Evolutionary conservation across 2,888 invertebrate species (phyloP), one percentile per base, ranked within the genome.

Genomic region (Melinaea marsaeus): DNA sequence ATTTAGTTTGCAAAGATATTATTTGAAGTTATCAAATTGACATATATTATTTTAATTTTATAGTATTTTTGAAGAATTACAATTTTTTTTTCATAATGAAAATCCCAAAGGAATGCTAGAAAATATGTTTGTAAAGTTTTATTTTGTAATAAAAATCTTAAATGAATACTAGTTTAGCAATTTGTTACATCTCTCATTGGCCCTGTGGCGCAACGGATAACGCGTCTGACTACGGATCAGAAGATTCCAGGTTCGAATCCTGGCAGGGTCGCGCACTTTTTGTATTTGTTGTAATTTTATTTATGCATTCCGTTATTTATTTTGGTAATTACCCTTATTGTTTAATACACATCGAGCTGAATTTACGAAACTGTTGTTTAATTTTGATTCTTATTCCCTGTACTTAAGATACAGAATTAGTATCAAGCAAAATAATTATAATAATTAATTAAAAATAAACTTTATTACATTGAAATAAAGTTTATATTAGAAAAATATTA

Each of bases 221-320:
- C 92, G 93, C 93, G 93, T 93, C 93, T 93, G 93, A 92, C 93
- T 93, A 93, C 93, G 92, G 92, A 93, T 93, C 93, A 92, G 92
- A 92, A 92, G 91, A 92, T 92, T 92, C 91, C 93, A 93, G 92
- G 89, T 92, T 92, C 92, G 92, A 92, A 92, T 92, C 92, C 92
- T 92, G 92, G 92, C 92, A 92, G 87, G 91, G 91, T 92, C 92
- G 91, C 72, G 1, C 0, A 11, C 0, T 57, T 73, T 76, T 71
- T 72, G n/a, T 62, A 9, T 7, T 33, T 4, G 4, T 70, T 57
- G 5, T 57, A 42, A 51, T 72, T 76, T 76, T 76, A 71, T 67
- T 72, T 61, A 72, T 70, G 68, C 67, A 72, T 78, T 78, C 68
- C 72, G 77, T 79, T 76, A 79, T 75, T 79, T 76, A 77, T 74